Evolutionary conservation across 2,113 vertebrate species (phyloP).

Genomic region (Sterna hirundo): DNA sequence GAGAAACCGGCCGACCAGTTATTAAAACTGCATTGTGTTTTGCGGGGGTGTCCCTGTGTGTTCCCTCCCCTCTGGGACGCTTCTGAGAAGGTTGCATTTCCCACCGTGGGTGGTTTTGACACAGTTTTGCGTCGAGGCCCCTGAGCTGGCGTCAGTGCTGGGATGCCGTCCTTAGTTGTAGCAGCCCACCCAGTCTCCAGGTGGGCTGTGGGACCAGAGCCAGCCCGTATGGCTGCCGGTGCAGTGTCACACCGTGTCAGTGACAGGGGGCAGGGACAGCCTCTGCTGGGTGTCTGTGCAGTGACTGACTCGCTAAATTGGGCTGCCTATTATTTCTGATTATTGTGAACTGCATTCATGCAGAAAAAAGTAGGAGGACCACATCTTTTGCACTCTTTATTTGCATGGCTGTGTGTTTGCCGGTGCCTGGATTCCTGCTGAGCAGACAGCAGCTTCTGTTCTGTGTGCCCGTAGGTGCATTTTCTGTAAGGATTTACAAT

Average conservation of each 20-base stretch:
- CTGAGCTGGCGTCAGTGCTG: not conserved
- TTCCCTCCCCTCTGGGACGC: not conserved
- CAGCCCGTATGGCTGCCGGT: fast-evolving
- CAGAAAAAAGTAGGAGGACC: not conserved
- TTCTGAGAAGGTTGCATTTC: not conserved
- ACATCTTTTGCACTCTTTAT: not conserved
- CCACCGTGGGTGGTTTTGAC: not conserved
- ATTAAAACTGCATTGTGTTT: not conserved
- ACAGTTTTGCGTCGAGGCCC: not conserved
- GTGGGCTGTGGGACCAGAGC: not conserved
- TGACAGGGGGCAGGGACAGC: not conserved
- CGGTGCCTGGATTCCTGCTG: not conserved
- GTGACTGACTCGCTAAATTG: not conserved
- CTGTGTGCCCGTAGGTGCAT: not conserved
- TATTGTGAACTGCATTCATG: not conserved
- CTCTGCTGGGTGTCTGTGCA: not conserved
- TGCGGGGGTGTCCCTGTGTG: not conserved
- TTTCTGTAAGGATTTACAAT: not conserved
- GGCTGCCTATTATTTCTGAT: not conserved
- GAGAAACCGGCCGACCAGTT: not conserved
- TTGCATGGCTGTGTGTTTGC: not conserved
- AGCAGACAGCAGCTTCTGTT: not conserved
- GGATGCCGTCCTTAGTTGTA: fast-evolving
- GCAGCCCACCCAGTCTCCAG: fast-evolving
- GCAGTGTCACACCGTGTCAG: fast-evolving